A percentile compares a stretch with the other conserved stretches of the same genome.
phyloP scores from a whole-genome alignment of 2,797 vertebrate species.

The Lepilemur septentrionalis region DNA sequence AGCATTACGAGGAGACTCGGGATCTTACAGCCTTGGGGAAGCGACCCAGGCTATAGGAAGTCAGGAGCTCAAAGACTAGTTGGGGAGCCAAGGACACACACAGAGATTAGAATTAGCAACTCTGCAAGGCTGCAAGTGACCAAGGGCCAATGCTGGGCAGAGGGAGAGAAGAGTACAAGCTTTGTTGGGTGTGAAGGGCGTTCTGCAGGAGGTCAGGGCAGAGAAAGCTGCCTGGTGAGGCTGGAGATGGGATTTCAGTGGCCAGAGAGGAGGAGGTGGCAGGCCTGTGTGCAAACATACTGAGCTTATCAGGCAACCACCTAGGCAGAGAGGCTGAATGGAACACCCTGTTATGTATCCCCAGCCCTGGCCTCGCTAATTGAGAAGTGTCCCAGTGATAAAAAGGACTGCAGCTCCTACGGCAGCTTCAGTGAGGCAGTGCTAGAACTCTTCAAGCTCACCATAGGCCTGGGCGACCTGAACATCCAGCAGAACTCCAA shows the following conservation, averaged over 20 bases:
- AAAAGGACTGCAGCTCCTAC: constrained; percentile 77
- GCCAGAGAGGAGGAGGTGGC: not conserved
- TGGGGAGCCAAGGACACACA: not conserved
- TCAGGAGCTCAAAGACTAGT: not conserved
- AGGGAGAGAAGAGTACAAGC: not conserved
- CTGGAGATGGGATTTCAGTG: not conserved
- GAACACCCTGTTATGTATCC: not conserved
- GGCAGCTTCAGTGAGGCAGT: constrained; percentile 84
- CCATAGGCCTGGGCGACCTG: constrained; percentile 87
- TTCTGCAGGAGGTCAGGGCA: not conserved
- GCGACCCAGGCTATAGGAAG: not conserved
- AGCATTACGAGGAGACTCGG: not conserved
- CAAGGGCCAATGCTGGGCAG: not conserved
- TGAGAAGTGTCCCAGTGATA: constrained; percentile 74
- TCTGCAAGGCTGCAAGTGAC: not conserved
- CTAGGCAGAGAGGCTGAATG: not conserved
- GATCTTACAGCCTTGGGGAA: not conserved
- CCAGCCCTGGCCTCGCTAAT: constrained; percentile 87
- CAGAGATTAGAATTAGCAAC: not conserved
- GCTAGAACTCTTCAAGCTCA: constrained; percentile 88
- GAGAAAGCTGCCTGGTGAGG: not conserved
- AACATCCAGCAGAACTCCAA: constrained; percentile 88
- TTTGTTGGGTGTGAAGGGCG: not conserved
- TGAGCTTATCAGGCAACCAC: not conserved
- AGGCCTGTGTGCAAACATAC: not conserved